Percentiles rank a stretch among this genome's conserved stretches.
phyloP scores from a whole-genome alignment of 2,797 vertebrate species.

The Chlorospingus flavigularis region DNA sequence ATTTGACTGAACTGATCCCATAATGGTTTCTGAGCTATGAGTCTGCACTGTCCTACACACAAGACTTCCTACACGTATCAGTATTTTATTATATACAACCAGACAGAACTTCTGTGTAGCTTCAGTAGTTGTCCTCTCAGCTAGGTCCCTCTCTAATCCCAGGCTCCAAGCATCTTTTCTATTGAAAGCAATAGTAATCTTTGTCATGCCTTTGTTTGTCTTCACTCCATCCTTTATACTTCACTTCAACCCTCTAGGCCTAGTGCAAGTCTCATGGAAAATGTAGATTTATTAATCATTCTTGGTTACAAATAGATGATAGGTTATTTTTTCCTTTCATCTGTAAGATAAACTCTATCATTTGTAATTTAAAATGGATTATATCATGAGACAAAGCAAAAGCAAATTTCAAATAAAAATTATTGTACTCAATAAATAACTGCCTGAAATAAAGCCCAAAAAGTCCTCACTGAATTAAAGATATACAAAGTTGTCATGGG shows the following conservation, averaged over 20 bases:
- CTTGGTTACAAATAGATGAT: background rate
- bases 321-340: background rate
- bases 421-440: background rate
- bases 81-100: background rate
- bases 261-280: background rate
- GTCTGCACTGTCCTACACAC: background rate
- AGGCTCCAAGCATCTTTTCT: background rate
- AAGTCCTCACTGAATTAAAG: background rate
- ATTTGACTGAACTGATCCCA: background rate
- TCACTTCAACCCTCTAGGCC: background rate
- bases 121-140: background rate
- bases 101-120: background rate
- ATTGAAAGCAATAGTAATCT: background rate
- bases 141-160: background rate
- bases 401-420: background rate
- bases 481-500: background rate
- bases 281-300: background rate
- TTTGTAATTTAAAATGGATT: background rate
- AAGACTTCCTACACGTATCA: fast-evolving
- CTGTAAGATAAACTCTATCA: background rate
- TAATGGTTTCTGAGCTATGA: background rate
- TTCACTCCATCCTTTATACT: background rate
- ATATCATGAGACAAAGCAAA: background rate
- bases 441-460: background rate
- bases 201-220: background rate